Evolutionary conservation across 2,113 vertebrate species (phyloP).

Genomic region (Mobula hypostoma): DNA sequence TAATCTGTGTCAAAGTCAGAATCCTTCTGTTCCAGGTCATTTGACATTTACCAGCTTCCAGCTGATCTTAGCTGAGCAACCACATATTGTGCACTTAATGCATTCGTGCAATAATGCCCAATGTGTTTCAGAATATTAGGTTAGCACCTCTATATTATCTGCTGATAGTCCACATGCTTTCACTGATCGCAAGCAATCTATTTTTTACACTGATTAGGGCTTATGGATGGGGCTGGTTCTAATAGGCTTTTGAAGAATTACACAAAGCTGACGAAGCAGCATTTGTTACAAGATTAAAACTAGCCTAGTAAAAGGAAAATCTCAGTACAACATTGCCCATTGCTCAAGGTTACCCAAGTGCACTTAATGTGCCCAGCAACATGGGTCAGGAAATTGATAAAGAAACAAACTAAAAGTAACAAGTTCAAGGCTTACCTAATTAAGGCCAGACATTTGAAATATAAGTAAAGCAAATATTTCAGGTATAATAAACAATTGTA

Average conservation of each 20-base stretch:
- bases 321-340: slow-evolving; percentile 44
- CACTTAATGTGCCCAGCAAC: background rate
- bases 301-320: slow-evolving; percentile 56
- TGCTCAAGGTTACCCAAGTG: slow-evolving; percentile 55
- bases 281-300: slow-evolving; percentile 53
- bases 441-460: background rate
- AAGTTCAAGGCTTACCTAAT: background rate
- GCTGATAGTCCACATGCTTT: background rate
- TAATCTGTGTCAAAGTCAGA: background rate
- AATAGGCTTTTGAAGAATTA: slow-evolving; percentile 63
- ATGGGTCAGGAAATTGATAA: background rate
- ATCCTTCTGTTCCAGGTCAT: background rate
- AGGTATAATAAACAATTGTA: background rate
- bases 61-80: background rate
- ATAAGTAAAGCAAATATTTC: background rate
- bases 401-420: background rate
- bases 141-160: background rate
- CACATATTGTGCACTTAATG: too few relatives aligned
- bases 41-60: background rate
- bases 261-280: slow-evolving; percentile 57
- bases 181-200: background rate
- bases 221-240: slow-evolving; percentile 45
- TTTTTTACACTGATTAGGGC: slow-evolving; percentile 41
- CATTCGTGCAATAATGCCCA: too few relatives aligned
- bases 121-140: background rate